These are phyloP conservation scores for Glyphotaelius pellucidus DNA, from an alignment of 2,888 invertebrate genomes.

Conservation along the genomic window DNA sequence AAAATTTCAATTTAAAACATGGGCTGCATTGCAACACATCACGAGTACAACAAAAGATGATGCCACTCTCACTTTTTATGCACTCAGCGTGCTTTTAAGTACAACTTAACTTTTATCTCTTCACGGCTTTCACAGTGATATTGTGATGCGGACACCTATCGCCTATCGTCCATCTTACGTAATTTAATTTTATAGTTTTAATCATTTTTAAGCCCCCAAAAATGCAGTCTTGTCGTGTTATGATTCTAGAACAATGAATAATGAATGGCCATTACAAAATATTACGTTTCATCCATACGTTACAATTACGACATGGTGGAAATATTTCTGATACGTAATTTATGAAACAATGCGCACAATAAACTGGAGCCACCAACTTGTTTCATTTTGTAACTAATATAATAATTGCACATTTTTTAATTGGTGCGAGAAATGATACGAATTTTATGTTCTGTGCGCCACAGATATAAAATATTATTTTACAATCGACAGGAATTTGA, in stretches of 20 bases:
- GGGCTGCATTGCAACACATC: not conserved
- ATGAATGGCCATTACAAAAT: conserved; percentile 4
- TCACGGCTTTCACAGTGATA: not conserved
- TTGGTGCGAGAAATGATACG: not conserved
- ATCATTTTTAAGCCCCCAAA: not conserved
- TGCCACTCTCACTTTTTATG: not conserved
- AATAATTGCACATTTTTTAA: conserved; percentile 10
- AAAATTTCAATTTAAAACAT: not conserved
- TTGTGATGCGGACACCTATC: not conserved
- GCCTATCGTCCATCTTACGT: not conserved
- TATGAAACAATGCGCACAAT: conserved; percentile 16
- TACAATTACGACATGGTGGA: conserved; percentile 4
- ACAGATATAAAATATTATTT: not conserved
- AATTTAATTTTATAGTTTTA: not conserved
- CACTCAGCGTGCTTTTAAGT: not conserved
- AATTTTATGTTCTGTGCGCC: not conserved
- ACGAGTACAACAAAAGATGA: not conserved
- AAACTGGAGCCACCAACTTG: not conserved
- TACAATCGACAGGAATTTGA: conserved; percentile 18
- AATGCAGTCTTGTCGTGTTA: not conserved
- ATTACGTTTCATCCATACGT: conserved; percentile 8
- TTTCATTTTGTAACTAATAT: conserved; percentile 8
- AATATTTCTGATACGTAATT: not conserved
- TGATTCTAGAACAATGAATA: conserved; percentile 7
- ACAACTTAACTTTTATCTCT: not conserved